Evolutionary conservation across 2,888 invertebrate species (phyloP).

Genomic region (Siphlonurus alternatus): DNA sequence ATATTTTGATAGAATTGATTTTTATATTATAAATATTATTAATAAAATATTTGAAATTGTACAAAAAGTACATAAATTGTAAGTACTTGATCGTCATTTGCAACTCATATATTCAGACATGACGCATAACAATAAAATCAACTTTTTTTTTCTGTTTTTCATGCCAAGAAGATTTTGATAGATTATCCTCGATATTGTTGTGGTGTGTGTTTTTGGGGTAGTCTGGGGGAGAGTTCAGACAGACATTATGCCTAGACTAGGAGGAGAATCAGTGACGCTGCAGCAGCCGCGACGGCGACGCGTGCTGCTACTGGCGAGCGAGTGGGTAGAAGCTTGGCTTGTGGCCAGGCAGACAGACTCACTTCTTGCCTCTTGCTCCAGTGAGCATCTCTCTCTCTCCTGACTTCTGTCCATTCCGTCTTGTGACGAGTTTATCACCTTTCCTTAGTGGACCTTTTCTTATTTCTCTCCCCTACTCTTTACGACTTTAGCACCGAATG

Average conservation of each 20-base stretch:
- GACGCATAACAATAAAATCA: too few species aligned
- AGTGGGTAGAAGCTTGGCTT: background rate
- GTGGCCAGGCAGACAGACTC: background rate
- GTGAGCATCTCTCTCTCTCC: background rate
- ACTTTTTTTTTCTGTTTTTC: too few species aligned
- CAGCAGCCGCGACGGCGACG: background rate
- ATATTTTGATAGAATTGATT: too few species aligned
- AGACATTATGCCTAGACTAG: background rate
- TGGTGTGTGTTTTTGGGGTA: background rate
- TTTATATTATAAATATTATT: too few species aligned
- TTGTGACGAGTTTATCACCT: background rate
- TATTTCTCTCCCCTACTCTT: background rate
- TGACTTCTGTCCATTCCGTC: background rate
- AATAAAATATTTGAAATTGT: too few species aligned
- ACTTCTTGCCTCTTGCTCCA: background rate
- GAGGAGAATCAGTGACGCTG: background rate
- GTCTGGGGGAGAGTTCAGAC: background rate
- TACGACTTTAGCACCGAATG: too few species aligned
- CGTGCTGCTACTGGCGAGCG: background rate
- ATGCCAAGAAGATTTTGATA: too few species aligned
- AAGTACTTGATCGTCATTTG: too few species aligned
- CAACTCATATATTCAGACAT: too few species aligned
- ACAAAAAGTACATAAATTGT: too few species aligned
- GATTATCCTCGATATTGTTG: background rate
- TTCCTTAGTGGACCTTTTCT: background rate